Evolutionary conservation across 2,113 vertebrate genomes (phyloP).

Genomic region (Erinaceus europaeus): DNA sequence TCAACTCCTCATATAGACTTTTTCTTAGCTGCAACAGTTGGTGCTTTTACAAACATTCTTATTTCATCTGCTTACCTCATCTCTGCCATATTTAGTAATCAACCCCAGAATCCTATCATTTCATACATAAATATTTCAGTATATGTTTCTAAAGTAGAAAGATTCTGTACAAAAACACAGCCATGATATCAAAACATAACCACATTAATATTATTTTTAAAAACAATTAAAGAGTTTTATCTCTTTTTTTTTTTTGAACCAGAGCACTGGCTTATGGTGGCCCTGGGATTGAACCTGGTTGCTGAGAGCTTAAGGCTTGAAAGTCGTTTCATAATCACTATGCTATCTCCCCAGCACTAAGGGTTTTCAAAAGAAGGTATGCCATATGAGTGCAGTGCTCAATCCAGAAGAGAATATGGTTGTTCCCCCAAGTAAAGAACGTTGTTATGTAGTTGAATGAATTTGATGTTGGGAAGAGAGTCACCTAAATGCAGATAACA

Average conservation of each 20-base stretch:
- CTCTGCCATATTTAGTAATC: slow-evolving; percentile 10
- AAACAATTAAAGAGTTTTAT: too few species aligned
- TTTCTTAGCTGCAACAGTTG: background rate
- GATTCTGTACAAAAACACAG: slow-evolving; percentile 4
- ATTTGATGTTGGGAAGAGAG: slow-evolving; percentile 35
- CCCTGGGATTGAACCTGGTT: too few species aligned
- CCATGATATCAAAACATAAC: background rate
- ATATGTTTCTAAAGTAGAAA: slow-evolving; percentile 21
- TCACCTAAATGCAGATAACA: slow-evolving; percentile 35
- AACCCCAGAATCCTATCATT: too few species aligned
- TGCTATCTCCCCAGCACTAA: too few species aligned
- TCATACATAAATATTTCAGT: too few species aligned
- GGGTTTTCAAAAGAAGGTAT: slow-evolving; percentile 21
- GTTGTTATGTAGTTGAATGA: slow-evolving; percentile 14
- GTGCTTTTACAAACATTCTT: background rate
- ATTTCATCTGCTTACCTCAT: background rate
- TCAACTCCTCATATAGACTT: background rate
- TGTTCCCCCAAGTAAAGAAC: slow-evolving; percentile 20
- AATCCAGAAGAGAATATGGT: background rate
- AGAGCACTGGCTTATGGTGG: too few species aligned
- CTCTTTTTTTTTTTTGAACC: too few species aligned
- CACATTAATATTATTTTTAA: too few species aligned
- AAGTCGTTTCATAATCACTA: too few species aligned
- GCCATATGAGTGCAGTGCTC: background rate
- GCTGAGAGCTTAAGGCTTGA: too few species aligned